Evolutionary conservation across 2,888 invertebrate genomes (phyloP), one percentile per base, ranked within the genome.

Genomic region (Drosophila greeni): DNA sequence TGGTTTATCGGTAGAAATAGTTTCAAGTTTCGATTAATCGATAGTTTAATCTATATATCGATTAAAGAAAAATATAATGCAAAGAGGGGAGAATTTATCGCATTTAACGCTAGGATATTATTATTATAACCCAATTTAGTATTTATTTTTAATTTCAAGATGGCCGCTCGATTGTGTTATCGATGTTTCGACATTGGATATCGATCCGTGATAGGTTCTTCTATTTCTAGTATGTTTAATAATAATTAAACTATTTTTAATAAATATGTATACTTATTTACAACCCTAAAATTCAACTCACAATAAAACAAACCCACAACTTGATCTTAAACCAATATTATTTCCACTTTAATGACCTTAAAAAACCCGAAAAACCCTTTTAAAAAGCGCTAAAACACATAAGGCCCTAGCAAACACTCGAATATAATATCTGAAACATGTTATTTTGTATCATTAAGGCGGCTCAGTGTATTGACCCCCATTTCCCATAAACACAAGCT

Each of bases 391-490:
- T 11, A 42, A 42, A n/a, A 2, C 24, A 9, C 42, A 4, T n/a
- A 9, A n/a, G 5, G 9, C n/a, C 5, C n/a, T 24, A 43, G 18
- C 12, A 18, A 14, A 8, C 9, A 14, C 14, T 39, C 42, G 12
- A 39, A 9, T 9, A 24, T 24, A n/a, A 5, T 5, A n/a, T 42
- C 16, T 5, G 20, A 20, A 42, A 29, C 42, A 14, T 58, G 11
- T 36, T 36, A 29, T 43, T 55, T 54, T 31, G 45, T 36, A 23
- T 37, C 23, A 45, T 45, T 37, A n/a, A 45, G 55, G 45, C 31
- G 18, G 18, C 20, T 45, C 55, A 55, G 56, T 60, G 31, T 56
- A 18, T 60, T 60, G 59, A 60, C 57, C 45, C 59, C 59, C 57
- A 56, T 56, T 60, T 56, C 7, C 39, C 57, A 39, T 39, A 59